Evolutionary conservation across 2,797 vertebrate genomes (phyloP).

Genomic region (Thamnophis elegans): DNA sequence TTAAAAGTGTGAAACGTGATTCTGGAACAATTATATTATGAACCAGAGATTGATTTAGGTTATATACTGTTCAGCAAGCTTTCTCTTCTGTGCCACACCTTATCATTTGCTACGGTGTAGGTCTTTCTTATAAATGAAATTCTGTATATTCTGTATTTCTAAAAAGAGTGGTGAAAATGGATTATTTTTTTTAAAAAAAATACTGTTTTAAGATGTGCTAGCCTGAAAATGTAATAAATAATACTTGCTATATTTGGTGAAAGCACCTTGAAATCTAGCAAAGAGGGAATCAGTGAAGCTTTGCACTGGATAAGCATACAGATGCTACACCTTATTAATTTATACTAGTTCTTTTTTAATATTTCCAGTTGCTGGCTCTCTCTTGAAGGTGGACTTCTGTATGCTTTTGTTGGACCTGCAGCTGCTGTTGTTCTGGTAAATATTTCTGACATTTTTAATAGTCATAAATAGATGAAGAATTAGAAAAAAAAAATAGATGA

Average conservation of each 20-base stretch:
- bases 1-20: background rate
- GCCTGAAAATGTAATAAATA: background rate
- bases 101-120: background rate
- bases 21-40: background rate
- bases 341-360: slow-evolving; percentile 77
- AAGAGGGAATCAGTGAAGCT: background rate
- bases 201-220: background rate
- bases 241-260: background rate
- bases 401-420: slow-evolving; percentile 98
- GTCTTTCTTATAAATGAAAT: background rate
- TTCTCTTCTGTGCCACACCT: background rate
- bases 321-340: slow-evolving; percentile 74
- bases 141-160: background rate
- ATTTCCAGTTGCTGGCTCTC: slow-evolving; percentile 96
- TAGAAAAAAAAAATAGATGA: background rate
- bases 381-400: slow-evolving; percentile 97
- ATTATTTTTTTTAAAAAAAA: background rate
- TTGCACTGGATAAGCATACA: background rate
- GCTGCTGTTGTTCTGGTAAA: slow-evolving; percentile 98
- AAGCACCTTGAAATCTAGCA: background rate
- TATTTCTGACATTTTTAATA: slow-evolving; percentile 41
- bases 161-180: background rate
- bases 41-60: background rate
- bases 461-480: background rate
- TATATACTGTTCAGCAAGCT: background rate